Conservation (phyloP, 2,113 vertebrate genomes). For the Neolamprologus devosi region DNA sequence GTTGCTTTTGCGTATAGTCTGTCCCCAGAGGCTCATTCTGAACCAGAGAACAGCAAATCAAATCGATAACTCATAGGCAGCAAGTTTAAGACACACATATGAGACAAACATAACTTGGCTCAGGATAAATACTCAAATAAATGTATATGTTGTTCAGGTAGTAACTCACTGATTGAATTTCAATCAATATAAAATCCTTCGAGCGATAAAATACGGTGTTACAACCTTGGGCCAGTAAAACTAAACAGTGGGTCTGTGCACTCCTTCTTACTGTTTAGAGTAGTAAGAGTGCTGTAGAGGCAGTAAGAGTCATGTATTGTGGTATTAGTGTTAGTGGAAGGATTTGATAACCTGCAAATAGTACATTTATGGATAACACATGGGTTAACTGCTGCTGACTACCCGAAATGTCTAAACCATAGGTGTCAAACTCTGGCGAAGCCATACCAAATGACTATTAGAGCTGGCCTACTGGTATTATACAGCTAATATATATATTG, state of each 20-base stretch:
- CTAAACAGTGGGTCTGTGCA: neutral
- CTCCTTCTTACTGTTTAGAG: fast-evolving
- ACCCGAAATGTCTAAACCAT: neutral
- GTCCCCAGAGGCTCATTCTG: neutral
- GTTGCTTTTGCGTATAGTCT: neutral
- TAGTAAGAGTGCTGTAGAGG: neutral
- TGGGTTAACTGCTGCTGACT: neutral
- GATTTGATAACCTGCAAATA: neutral
- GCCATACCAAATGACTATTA: fast-evolving
- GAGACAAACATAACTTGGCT: neutral
- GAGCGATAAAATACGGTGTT: fast-evolving
- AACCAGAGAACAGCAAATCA: neutral
- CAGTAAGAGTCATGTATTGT: neutral
- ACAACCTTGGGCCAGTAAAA: neutral
- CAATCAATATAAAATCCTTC: neutral
- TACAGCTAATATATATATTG: too few relatives aligned
- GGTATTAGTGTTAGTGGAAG: neutral
- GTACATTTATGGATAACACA: fast-evolving
- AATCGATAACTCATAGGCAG: neutral
- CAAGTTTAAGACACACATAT: neutral
- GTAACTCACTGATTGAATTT: neutral
- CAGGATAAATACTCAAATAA: neutral
- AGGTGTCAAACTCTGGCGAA: fast-evolving
- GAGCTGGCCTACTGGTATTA: too few relatives aligned
- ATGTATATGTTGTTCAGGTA: neutral